Base-by-base conservation (phyloP, 2,888 invertebrate species). In the Phania funesta region DNA sequence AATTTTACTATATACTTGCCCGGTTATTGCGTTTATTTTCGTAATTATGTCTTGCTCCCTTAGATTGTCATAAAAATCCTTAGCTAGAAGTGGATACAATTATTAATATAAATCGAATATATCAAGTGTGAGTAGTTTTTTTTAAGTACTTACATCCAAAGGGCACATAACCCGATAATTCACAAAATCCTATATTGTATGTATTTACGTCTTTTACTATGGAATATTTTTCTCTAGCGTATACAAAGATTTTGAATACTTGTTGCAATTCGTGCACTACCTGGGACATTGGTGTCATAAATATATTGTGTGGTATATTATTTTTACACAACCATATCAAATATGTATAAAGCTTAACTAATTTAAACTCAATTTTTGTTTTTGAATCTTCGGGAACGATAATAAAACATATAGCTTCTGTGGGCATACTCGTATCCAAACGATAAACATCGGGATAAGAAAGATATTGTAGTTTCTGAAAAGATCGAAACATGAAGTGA, bases 121-220 rank as follows among this genome's bases (percentile, higher is more conserved):
- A n/a, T n/a, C 4, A 5, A 0, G 1, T 13, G 11, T 1, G 11
- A 13, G 1, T 38, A 44, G 5, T 44, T 44, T 44, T 16, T 44
- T 3, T 3, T 16, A 44, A 44, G 4, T 26, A 90, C 91, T 92
- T 90, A 95, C 95, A 92, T 90, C 93, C 94, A 3, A 96, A 91
- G 0, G 94, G 93, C 73, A 96, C 92, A 91, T 95, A 96, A 4
- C 97, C 96, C 86, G 94, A 94, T 0, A 96, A 88, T 89, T 97
- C 97, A 85, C 94, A 94, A 29, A 94, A 93, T n/a, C 95, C 97
- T 11, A 95, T 92, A 91, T 94, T 93, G 75, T 95, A 93, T 1
- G 91, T 92, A 0, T 87, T 88, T 16, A 93, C 87, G 74, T 93
- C 91, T 87, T 95, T 96, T 0, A 91, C 88, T 0, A 93, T 93